Conservation (phyloP, 2,113 vertebrate genomes). For the Melanocharis versteri region DNA sequence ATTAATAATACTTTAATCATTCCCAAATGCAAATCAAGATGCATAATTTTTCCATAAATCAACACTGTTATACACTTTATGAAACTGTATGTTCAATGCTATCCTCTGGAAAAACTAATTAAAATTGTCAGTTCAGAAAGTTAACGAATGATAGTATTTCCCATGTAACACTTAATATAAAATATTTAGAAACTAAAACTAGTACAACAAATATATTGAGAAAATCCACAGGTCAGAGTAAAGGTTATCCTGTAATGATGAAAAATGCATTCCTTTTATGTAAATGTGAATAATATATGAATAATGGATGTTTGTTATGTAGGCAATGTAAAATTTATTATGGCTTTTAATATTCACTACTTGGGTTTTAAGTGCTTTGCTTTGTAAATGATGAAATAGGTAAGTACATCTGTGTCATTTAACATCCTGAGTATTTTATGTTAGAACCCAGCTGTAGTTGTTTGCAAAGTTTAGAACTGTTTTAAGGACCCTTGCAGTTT, state of each 20-base stretch:
- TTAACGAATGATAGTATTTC: neutral
- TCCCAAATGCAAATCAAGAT: conserved; percentile 39
- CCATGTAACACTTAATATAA: neutral
- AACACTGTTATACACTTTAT: neutral
- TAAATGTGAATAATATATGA: conserved; percentile 48
- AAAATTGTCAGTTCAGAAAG: conserved; percentile 45
- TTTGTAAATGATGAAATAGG: conserved; percentile 49
- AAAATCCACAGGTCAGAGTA: conserved; percentile 29
- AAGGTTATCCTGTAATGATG: conserved; percentile 31
- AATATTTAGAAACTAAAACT: conserved; percentile 30
- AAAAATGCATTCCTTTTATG: conserved; percentile 45
- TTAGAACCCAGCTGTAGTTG: neutral
- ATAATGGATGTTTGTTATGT: conserved; percentile 43
- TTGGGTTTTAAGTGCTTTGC: conserved; percentile 42
- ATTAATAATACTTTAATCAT: conserved; percentile 59
- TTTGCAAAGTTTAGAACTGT: neutral
- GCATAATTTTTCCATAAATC: conserved; percentile 56
- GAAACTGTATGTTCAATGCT: neutral
- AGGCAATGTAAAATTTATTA: conserved; percentile 51
- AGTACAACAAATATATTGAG: conserved; percentile 3
- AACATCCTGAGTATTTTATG: neutral
- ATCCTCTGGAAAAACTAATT: conserved; percentile 34
- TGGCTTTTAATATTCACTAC: conserved; percentile 24
- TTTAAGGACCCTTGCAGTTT: neutral
- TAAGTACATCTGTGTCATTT: conserved; percentile 24